Percentiles rank a stretch among this genome's conserved stretches.
These are phyloP conservation scores for Trachurus trachurus DNA, from an alignment of 2,797 vertebrate genomes.

Conservation along the genomic window DNA sequence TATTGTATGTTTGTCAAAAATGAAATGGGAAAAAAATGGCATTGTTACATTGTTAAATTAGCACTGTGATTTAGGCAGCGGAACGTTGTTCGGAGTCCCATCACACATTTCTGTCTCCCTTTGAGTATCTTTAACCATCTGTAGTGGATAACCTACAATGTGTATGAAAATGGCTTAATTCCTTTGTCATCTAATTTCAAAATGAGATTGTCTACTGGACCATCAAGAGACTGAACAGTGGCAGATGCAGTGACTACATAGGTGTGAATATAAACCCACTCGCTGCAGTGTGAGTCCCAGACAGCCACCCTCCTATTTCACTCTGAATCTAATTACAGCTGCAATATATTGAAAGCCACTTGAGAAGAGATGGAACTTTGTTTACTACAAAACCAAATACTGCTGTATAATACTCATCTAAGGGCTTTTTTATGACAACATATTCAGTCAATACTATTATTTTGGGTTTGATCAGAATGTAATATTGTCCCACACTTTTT, in stretches of 20 bases:
- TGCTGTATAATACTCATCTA: conserved; percentile 53
- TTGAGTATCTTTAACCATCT: conserved; percentile 84
- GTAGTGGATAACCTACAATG: conserved; percentile 77
- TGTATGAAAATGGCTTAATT: conserved; percentile 78
- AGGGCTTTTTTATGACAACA: conserved; percentile 47
- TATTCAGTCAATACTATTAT: conserved; percentile 69
- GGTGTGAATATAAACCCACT: conserved; percentile 81
- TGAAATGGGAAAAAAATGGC: conserved; percentile 68
- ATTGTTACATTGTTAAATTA: conserved; percentile 83
- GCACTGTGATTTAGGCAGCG: conserved; percentile 76
- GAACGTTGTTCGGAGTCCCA: conserved; percentile 75
- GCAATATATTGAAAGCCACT: conserved; percentile 76
- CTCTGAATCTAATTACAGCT: conserved; percentile 84
- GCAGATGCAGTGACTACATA: conserved; percentile 80
- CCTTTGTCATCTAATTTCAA: conserved; percentile 82
- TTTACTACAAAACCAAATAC: conserved; percentile 77
- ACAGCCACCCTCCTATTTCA: conserved; percentile 80
- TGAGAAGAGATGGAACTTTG: conserved; percentile 78
- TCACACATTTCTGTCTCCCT: conserved; percentile 77
- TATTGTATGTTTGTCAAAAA: conserved; percentile 77
- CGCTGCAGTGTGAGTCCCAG: conserved; percentile 74
- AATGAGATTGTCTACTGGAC: conserved; percentile 82
- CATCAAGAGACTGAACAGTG: conserved; percentile 81
- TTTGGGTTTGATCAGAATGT: conserved; percentile 69
- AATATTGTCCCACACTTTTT: conserved; percentile 50